Evolutionary conservation across 2,888 invertebrate species (phyloP).

Genomic region (Zhuqinia jingwanae): DNA sequence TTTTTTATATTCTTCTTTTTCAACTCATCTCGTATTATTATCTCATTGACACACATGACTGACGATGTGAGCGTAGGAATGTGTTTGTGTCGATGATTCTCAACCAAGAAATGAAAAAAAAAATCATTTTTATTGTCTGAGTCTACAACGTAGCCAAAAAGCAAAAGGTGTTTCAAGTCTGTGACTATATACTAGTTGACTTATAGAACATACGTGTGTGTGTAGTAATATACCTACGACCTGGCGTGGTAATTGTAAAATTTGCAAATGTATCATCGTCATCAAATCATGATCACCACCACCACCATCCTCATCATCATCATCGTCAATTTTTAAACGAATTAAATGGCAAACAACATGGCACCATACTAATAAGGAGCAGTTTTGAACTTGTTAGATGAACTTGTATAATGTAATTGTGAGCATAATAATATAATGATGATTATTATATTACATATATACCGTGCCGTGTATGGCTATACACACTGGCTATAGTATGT

Average conservation of each 20-base stretch:
- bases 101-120: neutral
- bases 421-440: constrained; percentile 21
- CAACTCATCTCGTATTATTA: constrained; percentile 56
- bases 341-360: constrained; percentile 62
- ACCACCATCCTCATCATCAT: constrained; percentile 15
- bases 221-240: no score
- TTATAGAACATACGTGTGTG: no score
- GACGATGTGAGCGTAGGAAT: constrained; percentile 68
- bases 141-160: constrained; percentile 28
- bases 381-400: constrained; percentile 48
- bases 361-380: constrained; percentile 68
- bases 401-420: constrained; percentile 63
- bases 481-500: no score
- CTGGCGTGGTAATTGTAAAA: constrained; percentile 47
- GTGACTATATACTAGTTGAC: neutral
- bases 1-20: constrained; percentile 47
- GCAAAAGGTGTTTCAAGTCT: constrained; percentile 43
- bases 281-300: constrained; percentile 13
- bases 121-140: constrained; percentile 12
- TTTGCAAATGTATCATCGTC: constrained; percentile 52
- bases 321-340: constrained; percentile 43
- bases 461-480: constrained; percentile 33
- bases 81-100: no score
- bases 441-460: constrained; percentile 37
- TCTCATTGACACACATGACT: constrained; percentile 73